A percentile compares a stretch with the other conserved stretches of the same genome.
Conservation (phyloP, 2,888 invertebrate genomes). For the Anarsia innoxiella region DNA sequence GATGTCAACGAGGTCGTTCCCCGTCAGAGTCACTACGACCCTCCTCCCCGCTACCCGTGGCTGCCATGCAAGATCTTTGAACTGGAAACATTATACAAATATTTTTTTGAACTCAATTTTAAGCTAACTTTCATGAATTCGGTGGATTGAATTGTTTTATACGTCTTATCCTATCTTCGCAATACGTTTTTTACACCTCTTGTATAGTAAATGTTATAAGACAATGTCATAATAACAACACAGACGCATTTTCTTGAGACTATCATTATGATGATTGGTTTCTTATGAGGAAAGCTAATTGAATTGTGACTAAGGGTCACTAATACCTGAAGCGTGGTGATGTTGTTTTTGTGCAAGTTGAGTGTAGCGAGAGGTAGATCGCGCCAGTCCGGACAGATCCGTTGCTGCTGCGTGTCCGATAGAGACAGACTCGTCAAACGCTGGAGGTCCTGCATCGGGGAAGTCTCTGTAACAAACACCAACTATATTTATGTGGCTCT, state of each 20-base stretch:
- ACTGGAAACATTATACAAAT: too few species aligned
- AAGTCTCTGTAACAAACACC: slow-evolving; percentile 15
- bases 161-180: not conserved
- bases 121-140: too few species aligned
- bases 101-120: too few species aligned
- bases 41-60: too few species aligned
- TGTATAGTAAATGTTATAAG: not conserved
- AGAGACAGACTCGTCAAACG: slow-evolving; percentile 17
- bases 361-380: slow-evolving; percentile 15
- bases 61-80: too few species aligned
- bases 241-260: not conserved
- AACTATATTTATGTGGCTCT: not conserved
- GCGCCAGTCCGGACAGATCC: slow-evolving; percentile 25
- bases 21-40: too few species aligned
- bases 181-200: not conserved
- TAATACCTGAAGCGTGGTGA: slow-evolving; percentile 20
- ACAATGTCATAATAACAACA: not conserved
- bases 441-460: slow-evolving; percentile 16
- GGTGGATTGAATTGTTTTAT: not conserved
- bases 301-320: too few species aligned
- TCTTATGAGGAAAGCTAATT: not conserved
- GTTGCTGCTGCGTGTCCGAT: slow-evolving; percentile 12
- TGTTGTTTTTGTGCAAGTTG: slow-evolving; percentile 22
- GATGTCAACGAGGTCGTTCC: too few species aligned
- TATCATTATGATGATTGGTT: not conserved